Conservation (phyloP, 2,888 invertebrate genomes). For the Dolichomitus sp. region DNA sequence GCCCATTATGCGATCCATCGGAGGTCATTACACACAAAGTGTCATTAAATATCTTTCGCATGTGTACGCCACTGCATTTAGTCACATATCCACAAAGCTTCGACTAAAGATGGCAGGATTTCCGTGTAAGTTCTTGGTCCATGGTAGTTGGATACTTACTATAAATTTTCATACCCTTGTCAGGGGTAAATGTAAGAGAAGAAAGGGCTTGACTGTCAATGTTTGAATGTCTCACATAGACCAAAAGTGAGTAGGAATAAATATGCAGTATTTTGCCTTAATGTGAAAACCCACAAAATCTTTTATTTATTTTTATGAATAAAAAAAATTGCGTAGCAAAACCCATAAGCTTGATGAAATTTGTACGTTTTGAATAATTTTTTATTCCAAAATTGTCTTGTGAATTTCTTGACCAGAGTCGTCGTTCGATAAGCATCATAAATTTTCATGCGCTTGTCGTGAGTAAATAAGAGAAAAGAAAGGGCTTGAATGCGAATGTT, state of each 20-base stretch:
- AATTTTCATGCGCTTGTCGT: conserved; percentile 50
- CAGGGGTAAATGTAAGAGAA: not conserved
- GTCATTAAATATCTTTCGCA: conserved; percentile 56
- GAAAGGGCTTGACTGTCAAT: conserved; percentile 16
- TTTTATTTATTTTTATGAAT: too few relatives aligned
- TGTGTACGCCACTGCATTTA: conserved; percentile 10
- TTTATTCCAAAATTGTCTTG: too few relatives aligned
- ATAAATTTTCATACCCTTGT: conserved; percentile 52
- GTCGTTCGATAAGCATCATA: conserved; percentile 19
- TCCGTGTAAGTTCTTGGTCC: conserved; percentile 41
- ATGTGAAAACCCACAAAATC: too few relatives aligned
- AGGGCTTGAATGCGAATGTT: conserved; percentile 27
- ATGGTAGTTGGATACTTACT: not conserved
- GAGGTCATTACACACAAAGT: conserved; percentile 66
- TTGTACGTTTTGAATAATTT: too few relatives aligned
- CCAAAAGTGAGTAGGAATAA: too few relatives aligned
- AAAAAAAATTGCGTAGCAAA: too few relatives aligned
- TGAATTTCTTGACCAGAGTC: not conserved
- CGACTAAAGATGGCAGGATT: conserved; percentile 51
- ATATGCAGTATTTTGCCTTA: too few relatives aligned
- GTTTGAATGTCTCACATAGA: too few relatives aligned
- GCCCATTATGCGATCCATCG: conserved; percentile 67
- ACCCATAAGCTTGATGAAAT: too few relatives aligned
- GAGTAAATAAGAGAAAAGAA: conserved; percentile 18
- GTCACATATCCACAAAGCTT: not conserved